phyloP scores from a whole-genome alignment of 2,113 vertebrate genomes.

The Peromyscus polionotus region DNA sequence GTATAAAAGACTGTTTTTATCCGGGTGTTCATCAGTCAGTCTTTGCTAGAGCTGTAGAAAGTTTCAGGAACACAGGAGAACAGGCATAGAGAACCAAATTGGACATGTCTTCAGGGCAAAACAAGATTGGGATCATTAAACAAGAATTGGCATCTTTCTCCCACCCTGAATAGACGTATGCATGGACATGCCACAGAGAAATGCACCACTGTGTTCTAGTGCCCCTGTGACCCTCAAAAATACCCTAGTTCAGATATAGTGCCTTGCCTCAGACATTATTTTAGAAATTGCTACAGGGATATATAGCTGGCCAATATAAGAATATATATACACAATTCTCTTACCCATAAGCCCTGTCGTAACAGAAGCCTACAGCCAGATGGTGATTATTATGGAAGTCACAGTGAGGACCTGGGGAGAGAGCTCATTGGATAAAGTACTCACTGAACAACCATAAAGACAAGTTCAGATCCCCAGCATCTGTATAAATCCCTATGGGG shows the following conservation, averaged over 20 bases:
- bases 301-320: background rate
- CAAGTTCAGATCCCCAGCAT: background rate
- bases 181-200: background rate
- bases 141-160: background rate
- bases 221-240: background rate
- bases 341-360: background rate
- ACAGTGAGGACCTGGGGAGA: background rate
- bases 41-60: background rate
- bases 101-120: background rate
- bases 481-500: background rate
- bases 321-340: background rate
- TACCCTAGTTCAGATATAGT: background rate
- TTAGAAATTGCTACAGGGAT: background rate
- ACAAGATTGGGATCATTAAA: background rate
- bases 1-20: background rate
- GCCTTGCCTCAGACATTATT: background rate
- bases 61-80: background rate
- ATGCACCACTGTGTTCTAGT: background rate
- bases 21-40: background rate
- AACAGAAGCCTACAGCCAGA: background rate
- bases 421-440: too few species aligned
- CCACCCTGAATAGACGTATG: background rate
- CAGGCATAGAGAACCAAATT: background rate
- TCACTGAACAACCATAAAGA: background rate
- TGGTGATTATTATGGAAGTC: background rate